Base-by-base conservation (phyloP, 2,113 vertebrate species). In the Nycticryphes semicollaris region DNA sequence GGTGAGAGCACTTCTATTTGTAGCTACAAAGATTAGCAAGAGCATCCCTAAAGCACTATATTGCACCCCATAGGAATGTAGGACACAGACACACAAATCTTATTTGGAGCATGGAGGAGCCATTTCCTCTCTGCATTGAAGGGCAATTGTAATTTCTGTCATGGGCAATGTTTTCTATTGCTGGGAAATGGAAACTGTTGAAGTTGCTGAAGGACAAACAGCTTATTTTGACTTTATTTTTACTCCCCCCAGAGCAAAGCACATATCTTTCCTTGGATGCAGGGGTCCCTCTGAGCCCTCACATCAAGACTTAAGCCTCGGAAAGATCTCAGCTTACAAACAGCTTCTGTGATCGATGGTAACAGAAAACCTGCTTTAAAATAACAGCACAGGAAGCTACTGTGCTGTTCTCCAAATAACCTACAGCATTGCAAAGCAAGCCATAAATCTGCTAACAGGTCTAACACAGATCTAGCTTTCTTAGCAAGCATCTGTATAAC, bases 361-460 rank as follows among this genome's bases (percentile, higher is more conserved):
- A 96, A 96, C 69, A 91, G 80, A 96, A 96, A 96, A 89, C 94
- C 67, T 54, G 45, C 81, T 79, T 57, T 92, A 89, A 95, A 95
- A 63, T 14, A 82, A 80, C 53, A 62, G 77, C 69, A 69, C 84
- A 94, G 91, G 94, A 93, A 96, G 89, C 89, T 62, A 92, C 95
- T 85, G 91, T 87, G 90, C 73, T 91, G 89, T 24, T 94, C 96
- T 33, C 80, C 1, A 1, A 94, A 76, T 54, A 88, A 97, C 74
- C 86, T 83, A 72, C 86, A 92, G 77, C 37, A 4, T 21, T 41
- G 84, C 84, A 68, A 57, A 73, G 87, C 50, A 33, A 91, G 84
- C 74, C 78, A 79, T 96, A 97, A 96, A 96, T 97, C 95, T 87
- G 92, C 91, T 91, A 64, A 25, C 83, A 23, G 83, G 47, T 56